Base-by-base conservation (phyloP, 2,797 vertebrate species). In the Sus cebifrons region DNA sequence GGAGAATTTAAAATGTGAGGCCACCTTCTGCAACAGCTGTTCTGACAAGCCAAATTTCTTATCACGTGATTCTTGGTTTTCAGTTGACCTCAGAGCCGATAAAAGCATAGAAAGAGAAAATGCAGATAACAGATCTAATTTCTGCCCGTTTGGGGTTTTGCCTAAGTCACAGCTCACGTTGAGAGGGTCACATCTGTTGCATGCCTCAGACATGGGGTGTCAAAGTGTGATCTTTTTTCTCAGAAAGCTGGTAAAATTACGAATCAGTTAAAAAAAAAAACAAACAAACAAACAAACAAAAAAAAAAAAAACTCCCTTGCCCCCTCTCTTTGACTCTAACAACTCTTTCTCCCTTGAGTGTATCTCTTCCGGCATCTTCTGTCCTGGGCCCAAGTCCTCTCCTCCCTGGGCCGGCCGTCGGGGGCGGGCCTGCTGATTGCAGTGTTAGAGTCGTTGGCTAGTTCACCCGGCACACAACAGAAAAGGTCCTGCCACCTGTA, bases 231-330 rank as follows among this genome's bases (percentile, higher is more conserved):
- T 93, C 56, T 78, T 52, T 94, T 81, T 98, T 98, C 98, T 99
- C 98, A 98, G 98, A 98, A 98, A 99, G 98, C 98, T 99, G 98
- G 97, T 98, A 91, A 96, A 96, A 92, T 32, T n/a, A 89, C 77
- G 17, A 44, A 73, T 23, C 86, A 73, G 23, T 32, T 56, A 6
- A 60, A 25, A 97, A 97, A 75, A 2, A 71, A 60, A 6, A 60
- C 23, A 97, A 97, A n/a, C n/a, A n/a, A n/a, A n/a, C n/a, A n/a
- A n/a, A n/a, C n/a, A n/a, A n/a, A n/a, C n/a, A 97, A 97, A 75
- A 2, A 71, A 60, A 6, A 60, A 23, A 97, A 97, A 75, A 2
- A 68, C 14, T 79, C 1, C 15, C 95, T 58, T 83, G 2, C 40
- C 95, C 79, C 54, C 32, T 44, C 3, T 29, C 81, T 58, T 92